Evolutionary conservation across 2,888 invertebrate species (phyloP), one percentile per base, ranked within the genome.

Genomic region (Stomorhina lunata): DNA sequence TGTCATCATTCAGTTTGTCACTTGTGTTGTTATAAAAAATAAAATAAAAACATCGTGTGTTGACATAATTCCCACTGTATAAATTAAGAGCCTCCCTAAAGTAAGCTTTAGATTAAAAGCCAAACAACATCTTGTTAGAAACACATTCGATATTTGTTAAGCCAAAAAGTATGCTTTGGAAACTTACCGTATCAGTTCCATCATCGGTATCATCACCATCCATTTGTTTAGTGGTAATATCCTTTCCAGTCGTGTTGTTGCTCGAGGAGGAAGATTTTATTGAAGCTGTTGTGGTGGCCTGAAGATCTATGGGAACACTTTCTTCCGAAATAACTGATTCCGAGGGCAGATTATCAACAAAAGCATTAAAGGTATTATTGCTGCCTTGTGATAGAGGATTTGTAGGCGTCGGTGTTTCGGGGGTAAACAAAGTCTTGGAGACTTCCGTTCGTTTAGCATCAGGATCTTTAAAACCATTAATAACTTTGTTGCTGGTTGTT

Each of bases 241-340:
- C 84, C 15, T 81, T 84, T 5, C 84, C 84, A 0, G 81, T 82
- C 1, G 82, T 85, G 63, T 86, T 86, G 7, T 84, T 84, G n/a
- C 82, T 84, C 2, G 81, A 79, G n/a, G 80, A 83, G 2, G 76
- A 76, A 15, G 72, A 75, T 34, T 69, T 53, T 29, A 59, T 17
- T 10, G 80, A 69, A 27, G 69, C 50, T n/a, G 84, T 84, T 0
- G 85, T 86, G 6, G 79, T 84, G 17, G 85, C 87, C 6, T 86
- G 87, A 85, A 91, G 86, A 73, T 89, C 90, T 83, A 88, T 86
- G 4, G 90, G 90, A 29, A 89, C 88, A 12, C 91, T 90, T 85
- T 90, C 91, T 50, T 90, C 88, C 6, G 91, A 91, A 25, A 91
- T 88, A 15, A 90, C 87, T 25, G 91, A 90, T 66, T 89, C 90